Conservation (phyloP, 2,113 vertebrate species). For the Grammomys surdaster region DNA sequence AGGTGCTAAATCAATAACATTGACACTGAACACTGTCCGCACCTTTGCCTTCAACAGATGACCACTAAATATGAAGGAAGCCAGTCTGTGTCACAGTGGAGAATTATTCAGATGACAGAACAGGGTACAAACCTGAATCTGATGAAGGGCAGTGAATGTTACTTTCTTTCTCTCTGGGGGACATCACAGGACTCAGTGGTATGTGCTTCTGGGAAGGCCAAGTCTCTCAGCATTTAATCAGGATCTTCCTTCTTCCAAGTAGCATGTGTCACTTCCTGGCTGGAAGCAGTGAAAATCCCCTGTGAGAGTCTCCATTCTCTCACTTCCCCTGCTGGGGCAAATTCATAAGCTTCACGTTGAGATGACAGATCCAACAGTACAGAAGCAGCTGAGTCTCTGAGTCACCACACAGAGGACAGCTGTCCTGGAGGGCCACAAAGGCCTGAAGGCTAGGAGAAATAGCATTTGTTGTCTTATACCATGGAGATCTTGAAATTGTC, state of each 20-base stretch:
- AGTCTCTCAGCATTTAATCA: background rate
- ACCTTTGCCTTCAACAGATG: background rate
- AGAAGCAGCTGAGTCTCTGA: conserved; percentile 26
- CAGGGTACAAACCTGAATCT: background rate
- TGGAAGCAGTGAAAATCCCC: background rate
- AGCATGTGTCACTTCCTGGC: background rate
- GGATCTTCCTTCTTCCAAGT: background rate
- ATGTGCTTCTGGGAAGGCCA: background rate
- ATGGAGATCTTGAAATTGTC: background rate
- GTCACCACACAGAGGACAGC: background rate
- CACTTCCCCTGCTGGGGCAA: conserved; percentile 3
- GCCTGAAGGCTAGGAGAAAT: background rate
- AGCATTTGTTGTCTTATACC: background rate
- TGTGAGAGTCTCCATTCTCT: background rate
- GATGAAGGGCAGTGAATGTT: background rate
- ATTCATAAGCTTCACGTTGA: background rate
- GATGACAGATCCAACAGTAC: background rate
- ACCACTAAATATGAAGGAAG: background rate
- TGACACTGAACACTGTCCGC: background rate
- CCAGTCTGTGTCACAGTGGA: background rate
- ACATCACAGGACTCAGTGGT: background rate
- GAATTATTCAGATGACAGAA: background rate
- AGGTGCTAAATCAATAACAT: background rate
- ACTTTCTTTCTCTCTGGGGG: background rate
- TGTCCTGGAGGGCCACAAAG: background rate